Conservation (phyloP, 2,888 invertebrate species). For the Platypus cylindrus region DNA sequence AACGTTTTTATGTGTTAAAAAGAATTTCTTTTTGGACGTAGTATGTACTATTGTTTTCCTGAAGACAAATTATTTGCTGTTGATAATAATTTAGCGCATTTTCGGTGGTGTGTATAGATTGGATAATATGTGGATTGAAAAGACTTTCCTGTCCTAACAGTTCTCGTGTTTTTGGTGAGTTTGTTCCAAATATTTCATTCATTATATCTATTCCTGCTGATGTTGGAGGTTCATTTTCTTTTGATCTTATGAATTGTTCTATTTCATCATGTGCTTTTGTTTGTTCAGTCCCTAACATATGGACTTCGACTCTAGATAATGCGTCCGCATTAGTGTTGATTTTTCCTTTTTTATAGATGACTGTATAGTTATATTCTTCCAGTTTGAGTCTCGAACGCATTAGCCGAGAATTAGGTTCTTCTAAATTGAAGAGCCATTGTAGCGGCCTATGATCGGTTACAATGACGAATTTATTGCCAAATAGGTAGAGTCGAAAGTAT, state of each 20-base stretch:
- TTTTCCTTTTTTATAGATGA: slow-evolving; percentile 11
- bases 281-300: neutral
- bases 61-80: neutral
- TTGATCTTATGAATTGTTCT: neutral
- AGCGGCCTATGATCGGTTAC: slow-evolving; percentile 12
- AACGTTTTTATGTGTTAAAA: slow-evolving; percentile 5
- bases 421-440: slow-evolving; percentile 6
- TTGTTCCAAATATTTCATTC: neutral
- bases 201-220: neutral
- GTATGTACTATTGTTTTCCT: neutral
- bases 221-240: neutral
- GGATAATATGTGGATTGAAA: neutral
- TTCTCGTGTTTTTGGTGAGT: neutral
- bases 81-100: neutral
- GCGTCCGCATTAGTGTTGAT: slow-evolving; percentile 11
- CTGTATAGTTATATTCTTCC: slow-evolving; percentile 8
- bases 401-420: slow-evolving; percentile 10
- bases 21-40: neutral
- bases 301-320: slow-evolving; percentile 8
- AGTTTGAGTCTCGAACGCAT: slow-evolving; percentile 9
- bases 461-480: slow-evolving; percentile 10
- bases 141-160: neutral
- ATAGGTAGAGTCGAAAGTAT: slow-evolving; percentile 16
- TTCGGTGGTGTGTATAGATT: neutral
- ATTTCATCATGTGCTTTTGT: neutral